A percentile compares a stretch with the other conserved stretches of the same genome.
Evolutionary conservation across 2,797 vertebrate genomes (phyloP).

Genomic region (Parauchenoglanis ngamensis): DNA sequence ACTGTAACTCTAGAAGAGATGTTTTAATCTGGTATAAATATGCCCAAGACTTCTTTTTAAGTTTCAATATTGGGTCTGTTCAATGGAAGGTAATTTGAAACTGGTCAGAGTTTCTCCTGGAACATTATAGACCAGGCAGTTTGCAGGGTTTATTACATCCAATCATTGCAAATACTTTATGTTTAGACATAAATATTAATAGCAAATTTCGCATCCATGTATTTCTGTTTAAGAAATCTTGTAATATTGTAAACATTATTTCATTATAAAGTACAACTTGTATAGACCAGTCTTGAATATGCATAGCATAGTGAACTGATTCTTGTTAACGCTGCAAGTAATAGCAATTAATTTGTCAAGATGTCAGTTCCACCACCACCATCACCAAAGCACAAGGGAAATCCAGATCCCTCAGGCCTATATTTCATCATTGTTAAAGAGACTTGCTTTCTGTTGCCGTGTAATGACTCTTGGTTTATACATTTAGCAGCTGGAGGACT

Average conservation of each 20-base stretch:
- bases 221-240: neutral
- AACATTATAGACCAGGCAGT: neutral
- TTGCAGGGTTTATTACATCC: neutral
- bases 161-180: neutral
- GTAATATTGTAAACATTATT: neutral
- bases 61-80: neutral
- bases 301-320: neutral
- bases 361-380: constrained; percentile 1
- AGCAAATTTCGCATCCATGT: neutral
- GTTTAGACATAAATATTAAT: neutral
- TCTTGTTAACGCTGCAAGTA: constrained; percentile 8
- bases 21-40: constrained; percentile 29
- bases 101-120: neutral
- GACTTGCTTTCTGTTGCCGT: constrained; percentile 53
- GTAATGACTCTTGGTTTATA: constrained; percentile 55
- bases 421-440: constrained; percentile 63
- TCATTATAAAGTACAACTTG: neutral
- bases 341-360: constrained; percentile 10
- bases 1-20: constrained; percentile 14
- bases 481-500: constrained; percentile 54
- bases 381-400: constrained; percentile 48
- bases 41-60: neutral
- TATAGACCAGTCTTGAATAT: neutral
- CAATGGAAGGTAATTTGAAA: constrained; percentile 6
- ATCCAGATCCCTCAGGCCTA: constrained; percentile 53